Base-by-base conservation (phyloP, 2,113 vertebrate species). In the Myrmophylax atrothorax region DNA sequence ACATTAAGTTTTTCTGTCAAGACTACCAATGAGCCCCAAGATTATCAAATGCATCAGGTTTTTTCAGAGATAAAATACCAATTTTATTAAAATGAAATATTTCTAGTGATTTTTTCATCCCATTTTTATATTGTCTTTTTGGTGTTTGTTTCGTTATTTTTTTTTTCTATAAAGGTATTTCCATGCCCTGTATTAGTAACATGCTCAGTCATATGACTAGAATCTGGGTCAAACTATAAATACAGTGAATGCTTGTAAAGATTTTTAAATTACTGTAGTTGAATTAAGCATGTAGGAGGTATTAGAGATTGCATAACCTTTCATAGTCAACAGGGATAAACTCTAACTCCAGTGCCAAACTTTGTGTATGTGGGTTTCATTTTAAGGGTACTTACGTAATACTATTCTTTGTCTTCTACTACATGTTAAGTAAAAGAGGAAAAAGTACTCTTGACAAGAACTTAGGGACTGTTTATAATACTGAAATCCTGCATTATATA, bases 11-110 rank as follows among this genome's bases (percentile, higher is more conserved):
- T 81, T 78, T 74, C 26, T 84, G 29, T 44, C 5, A 68, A 83
- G 25, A 17, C 8, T 24, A 33, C 2, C 2, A 56, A 31, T 4
- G 72, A 78, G 26, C 3, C 0, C 26, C 5, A 17, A 23, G 22
- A 37, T 16, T 69, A 69, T 18, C 5, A 1, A n/a, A 44, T 38
- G 6, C 29, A 6, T 22, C 1, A 7, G 10, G 10, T 55, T 84
- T 69, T 69, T 38, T 40, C 13, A 79, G 29, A 47, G 31, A 68
- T 50, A n/a, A 78, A 87, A 60, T n/a, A 44, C 1, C 28, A 13
- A 29, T 68, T 80, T 67, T 50, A 53, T 53, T 47, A 44, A 84
- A 70, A 59, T 37, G 0, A 85, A 82, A 50, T 14, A 18, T 38
- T 76, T 75, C 5, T 22, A 38, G 2, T 23, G 10, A 37, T 62